A percentile compares a stretch with the other conserved stretches of the same genome.
These are phyloP conservation scores for Pseudochirops cupreus DNA, from an alignment of 2,797 vertebrate species.

Conservation along the genomic window DNA sequence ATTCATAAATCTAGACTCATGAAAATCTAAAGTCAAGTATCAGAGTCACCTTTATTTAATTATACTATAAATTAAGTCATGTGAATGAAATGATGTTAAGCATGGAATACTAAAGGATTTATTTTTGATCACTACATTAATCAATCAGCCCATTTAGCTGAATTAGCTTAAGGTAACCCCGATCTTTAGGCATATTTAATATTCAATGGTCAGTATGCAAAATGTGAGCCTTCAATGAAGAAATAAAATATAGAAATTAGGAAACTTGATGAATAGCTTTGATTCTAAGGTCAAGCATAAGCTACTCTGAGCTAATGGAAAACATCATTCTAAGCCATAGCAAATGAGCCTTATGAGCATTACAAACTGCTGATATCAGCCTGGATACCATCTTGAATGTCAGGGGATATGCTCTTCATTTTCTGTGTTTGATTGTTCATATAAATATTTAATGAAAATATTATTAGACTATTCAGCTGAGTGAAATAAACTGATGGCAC, in stretches of 20 bases:
- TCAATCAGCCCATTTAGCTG: constrained; percentile 59
- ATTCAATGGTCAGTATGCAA: constrained; percentile 49
- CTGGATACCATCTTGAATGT: constrained; percentile 76
- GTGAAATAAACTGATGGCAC: constrained; percentile 80
- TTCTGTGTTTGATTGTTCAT: constrained; percentile 80
- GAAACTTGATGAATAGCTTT: constrained; percentile 69
- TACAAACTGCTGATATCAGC: constrained; percentile 68
- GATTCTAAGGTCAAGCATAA: constrained; percentile 73
- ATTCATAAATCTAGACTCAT: not conserved
- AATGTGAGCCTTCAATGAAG: constrained; percentile 53
- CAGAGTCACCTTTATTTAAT: constrained; percentile 55
- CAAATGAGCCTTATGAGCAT: constrained; percentile 67
- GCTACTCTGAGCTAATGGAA: constrained; percentile 75
- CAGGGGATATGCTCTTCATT: constrained; percentile 78
- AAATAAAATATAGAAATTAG: constrained; percentile 70
- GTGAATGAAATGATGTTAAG: constrained; percentile 34
- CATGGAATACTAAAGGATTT: constrained; percentile 12
- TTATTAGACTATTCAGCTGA: constrained; percentile 83
- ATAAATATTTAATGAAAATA: constrained; percentile 85
- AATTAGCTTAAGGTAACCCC: constrained; percentile 53
- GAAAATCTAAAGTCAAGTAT: constrained; percentile 28
- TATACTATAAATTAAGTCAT: constrained; percentile 49
- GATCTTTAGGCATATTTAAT: constrained; percentile 70
- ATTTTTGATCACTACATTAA: constrained; percentile 56
- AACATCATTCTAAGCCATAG: constrained; percentile 67